These are phyloP conservation scores for Trichopria drosophilae DNA, from an alignment of 2,888 invertebrate genomes.

Conservation along the genomic window DNA sequence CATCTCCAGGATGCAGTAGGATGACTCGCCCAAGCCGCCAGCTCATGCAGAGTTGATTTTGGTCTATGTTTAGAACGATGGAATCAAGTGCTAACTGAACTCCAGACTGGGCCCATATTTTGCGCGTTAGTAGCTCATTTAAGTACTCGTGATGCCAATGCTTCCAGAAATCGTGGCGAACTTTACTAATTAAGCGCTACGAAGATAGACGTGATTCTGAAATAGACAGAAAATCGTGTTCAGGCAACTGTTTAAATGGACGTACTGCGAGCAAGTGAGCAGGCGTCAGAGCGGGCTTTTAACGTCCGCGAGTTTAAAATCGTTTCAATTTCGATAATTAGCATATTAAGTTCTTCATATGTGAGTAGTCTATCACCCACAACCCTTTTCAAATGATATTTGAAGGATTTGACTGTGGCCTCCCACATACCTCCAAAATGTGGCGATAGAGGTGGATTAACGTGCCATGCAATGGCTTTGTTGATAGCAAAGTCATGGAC, in stretches of 20 bases:
- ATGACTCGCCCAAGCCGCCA: too few species aligned
- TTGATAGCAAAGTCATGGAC: slow-evolving; percentile 23
- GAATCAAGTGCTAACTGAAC: too few species aligned
- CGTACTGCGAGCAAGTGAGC: not conserved
- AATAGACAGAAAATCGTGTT: not conserved
- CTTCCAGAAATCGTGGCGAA: slow-evolving; percentile 33
- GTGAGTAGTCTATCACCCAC: too few species aligned
- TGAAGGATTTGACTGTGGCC: slow-evolving; percentile 31
- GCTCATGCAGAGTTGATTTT: too few species aligned
- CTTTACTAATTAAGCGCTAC: not conserved
- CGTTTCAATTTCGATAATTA: too few species aligned
- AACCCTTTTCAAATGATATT: slow-evolving; percentile 38
- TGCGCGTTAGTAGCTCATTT: slow-evolving; percentile 25
- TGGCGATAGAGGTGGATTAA: slow-evolving; percentile 24
- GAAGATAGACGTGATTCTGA: too few species aligned
- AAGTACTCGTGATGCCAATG: too few species aligned
- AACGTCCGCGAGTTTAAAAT: slow-evolving; percentile 28
- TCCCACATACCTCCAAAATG: slow-evolving; percentile 30
- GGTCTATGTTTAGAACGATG: too few species aligned
- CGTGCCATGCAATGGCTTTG: too few species aligned
- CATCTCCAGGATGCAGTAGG: too few species aligned
- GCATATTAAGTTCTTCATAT: too few species aligned
- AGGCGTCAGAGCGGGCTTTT: slow-evolving; percentile 6
- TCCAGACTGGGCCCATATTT: slow-evolving; percentile 29
- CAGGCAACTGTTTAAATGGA: not conserved